phyloP scores from a whole-genome alignment of 2,113 vertebrate species.

The Strigops habroptila region DNA sequence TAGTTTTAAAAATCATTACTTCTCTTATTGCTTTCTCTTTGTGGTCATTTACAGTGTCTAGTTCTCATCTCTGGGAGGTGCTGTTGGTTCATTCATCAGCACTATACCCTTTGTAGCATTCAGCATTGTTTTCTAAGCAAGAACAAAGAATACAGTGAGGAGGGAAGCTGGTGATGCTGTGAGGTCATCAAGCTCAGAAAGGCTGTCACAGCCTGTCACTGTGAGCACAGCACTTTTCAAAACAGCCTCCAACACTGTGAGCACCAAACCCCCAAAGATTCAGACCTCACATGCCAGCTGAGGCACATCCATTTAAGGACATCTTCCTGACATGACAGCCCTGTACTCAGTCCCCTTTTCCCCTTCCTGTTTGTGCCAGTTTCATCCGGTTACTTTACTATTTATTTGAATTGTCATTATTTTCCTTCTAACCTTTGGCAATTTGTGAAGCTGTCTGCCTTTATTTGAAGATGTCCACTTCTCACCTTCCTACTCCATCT shows the following conservation, averaged over 20 bases:
- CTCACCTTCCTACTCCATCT: not conserved
- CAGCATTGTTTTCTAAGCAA: conserved; percentile 42
- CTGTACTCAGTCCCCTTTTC: not conserved
- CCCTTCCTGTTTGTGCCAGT: not conserved
- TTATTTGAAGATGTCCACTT: not conserved
- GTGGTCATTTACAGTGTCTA: not conserved
- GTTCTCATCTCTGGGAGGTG: conserved; percentile 47
- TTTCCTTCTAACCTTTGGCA: not conserved
- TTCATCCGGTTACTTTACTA: not conserved
- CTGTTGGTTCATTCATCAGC: conserved; percentile 23
- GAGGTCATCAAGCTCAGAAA: not conserved
- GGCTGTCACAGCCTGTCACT: not conserved
- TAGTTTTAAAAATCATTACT: not conserved
- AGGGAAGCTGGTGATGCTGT: not conserved
- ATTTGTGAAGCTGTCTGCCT: not conserved
- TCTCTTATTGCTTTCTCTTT: not conserved
- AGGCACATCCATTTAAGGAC: not conserved
- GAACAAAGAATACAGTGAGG: not conserved
- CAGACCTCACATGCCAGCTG: not conserved
- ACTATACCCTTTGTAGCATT: not conserved
- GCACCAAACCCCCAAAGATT: not conserved
- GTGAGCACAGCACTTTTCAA: not conserved
- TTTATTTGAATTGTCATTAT: not conserved
- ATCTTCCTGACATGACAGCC: not conserved
- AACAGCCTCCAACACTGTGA: not conserved